Percentiles rank a stretch among this genome's conserved stretches.
phyloP scores from a whole-genome alignment of 2,888 invertebrate species.

The Bugula neritina region DNA sequence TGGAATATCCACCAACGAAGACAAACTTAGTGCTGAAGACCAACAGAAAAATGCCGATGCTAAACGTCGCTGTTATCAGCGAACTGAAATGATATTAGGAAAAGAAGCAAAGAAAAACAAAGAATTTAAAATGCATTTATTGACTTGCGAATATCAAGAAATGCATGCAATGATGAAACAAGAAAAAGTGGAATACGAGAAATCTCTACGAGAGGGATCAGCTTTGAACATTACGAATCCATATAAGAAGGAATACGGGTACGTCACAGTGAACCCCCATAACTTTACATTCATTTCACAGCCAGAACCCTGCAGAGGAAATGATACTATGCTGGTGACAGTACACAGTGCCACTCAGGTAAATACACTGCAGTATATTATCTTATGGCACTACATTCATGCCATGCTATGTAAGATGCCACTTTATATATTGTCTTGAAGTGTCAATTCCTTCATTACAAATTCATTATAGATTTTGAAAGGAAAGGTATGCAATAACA shows the following conservation, averaged over 20 bases:
- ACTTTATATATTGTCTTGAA: too few species aligned
- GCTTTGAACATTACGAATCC: background rate
- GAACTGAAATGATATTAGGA: background rate
- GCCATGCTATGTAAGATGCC: too few species aligned
- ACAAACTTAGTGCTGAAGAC: background rate
- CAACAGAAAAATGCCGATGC: background rate
- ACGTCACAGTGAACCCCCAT: slow-evolving; percentile 8
- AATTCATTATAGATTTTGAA: too few species aligned
- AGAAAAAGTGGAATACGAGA: background rate
- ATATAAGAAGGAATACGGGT: background rate
- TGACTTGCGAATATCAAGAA: slow-evolving; percentile 17
- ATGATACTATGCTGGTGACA: background rate
- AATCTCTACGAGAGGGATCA: background rate
- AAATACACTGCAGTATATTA: background rate
- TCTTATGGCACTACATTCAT: too few species aligned
- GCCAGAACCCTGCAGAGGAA: background rate
- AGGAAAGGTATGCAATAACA: too few species aligned
- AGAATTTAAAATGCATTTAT: background rate
- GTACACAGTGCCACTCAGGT: slow-evolving; percentile 22
- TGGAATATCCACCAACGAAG: background rate
- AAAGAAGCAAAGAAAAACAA: background rate
- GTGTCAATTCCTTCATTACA: too few species aligned
- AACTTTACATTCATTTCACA: background rate
- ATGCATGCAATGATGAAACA: background rate
- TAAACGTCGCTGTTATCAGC: background rate